Evolutionary conservation across 2,888 invertebrate species (phyloP), one percentile per base, ranked within the genome.

Genomic region (Heteromurus nitidus): DNA sequence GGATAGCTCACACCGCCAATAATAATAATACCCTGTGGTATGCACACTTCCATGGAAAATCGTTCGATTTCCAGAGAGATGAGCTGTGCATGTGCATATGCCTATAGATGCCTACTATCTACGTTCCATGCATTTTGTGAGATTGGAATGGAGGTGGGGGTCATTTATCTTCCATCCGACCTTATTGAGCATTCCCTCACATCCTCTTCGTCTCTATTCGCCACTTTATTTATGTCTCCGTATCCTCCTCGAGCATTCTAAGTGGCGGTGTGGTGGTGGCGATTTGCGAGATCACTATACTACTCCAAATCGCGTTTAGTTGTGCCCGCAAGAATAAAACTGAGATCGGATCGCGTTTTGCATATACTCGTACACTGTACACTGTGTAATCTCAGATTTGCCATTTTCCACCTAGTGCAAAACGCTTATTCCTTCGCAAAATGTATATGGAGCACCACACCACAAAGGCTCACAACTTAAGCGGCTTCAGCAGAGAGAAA

Each of bases 211-310:
- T 47, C n/a, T n/a, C n/a, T n/a, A n/a, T n/a, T n/a, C 47, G 72
- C 72, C 72, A 72, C 60, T 72, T 73, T 64, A 73, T 73, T 73
- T 73, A 73, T 73, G 73, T 73, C 64, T 64, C 64, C 31, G 50
- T 62, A 13, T 73, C 55, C 55, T 50, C 50, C 36, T 36, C 36
- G n/a, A 60, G 28, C 26, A 30, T 20, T 62, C 18, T 24, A 62
- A 62, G 62, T 62, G 31, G 62, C 62, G 62, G 31, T 62, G n/a
- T 47, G 47, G 11, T 47, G 47, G n/a, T 47, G 47, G 11, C 16
- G n/a, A n/a, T n/a, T n/a, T n/a, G n/a, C n/a, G n/a, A n/a, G n/a
- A n/a, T n/a, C n/a, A n/a, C n/a, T n/a, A n/a, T n/a, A n/a, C n/a
- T n/a, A n/a, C n/a, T n/a, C n/a, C n/a, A n/a, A n/a, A n/a, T n/a